A percentile compares a stretch with the other conserved stretches of the same genome.
These are phyloP conservation scores for Sebastes cheni DNA, from an alignment of 2,797 vertebrate genomes.

Conservation along the genomic window DNA sequence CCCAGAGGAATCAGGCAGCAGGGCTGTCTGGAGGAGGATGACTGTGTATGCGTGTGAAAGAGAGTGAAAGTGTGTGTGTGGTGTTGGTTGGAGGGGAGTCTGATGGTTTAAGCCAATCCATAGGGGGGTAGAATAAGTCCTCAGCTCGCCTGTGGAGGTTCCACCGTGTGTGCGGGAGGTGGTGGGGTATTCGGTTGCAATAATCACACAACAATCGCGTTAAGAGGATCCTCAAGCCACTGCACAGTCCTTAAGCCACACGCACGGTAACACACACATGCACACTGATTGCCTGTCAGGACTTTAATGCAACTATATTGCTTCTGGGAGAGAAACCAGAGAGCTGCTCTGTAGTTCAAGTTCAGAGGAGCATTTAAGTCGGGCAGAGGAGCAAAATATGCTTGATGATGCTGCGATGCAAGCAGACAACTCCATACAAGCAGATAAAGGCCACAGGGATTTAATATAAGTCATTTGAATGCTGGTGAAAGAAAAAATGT, in stretches of 20 bases:
- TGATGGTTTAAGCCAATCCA: slow-evolving; percentile 45
- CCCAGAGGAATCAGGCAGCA: slow-evolving; percentile 43
- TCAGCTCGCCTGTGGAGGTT: slow-evolving; percentile 38
- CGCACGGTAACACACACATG: slow-evolving; percentile 27
- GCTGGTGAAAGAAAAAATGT: not conserved
- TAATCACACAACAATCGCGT: slow-evolving; percentile 72
- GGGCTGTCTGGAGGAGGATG: slow-evolving; percentile 38
- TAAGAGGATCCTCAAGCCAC: slow-evolving; percentile 68
- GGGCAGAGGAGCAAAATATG: slow-evolving; percentile 32
- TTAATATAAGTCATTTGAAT: slow-evolving; percentile 30
- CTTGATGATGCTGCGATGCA: slow-evolving; percentile 35
- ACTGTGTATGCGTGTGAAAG: slow-evolving; percentile 12
- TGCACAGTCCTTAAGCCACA: slow-evolving; percentile 56
- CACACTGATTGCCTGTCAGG: slow-evolving; percentile 56
- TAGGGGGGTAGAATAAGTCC: slow-evolving; percentile 28
- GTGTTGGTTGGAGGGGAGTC: not conserved
- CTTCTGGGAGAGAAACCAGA: slow-evolving; percentile 61
- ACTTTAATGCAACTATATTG: slow-evolving; percentile 61
- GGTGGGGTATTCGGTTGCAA: slow-evolving; percentile 43
- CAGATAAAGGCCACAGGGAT: slow-evolving; percentile 17
- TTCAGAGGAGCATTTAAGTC: slow-evolving; percentile 60
- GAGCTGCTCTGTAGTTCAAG: slow-evolving; percentile 40
- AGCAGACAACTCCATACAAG: slow-evolving; percentile 32
- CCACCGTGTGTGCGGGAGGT: slow-evolving; percentile 21
- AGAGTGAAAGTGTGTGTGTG: slow-evolving; percentile 5